Base-by-base conservation (phyloP, 2,888 invertebrate species). In the Sarcophaga subvicina region DNA sequence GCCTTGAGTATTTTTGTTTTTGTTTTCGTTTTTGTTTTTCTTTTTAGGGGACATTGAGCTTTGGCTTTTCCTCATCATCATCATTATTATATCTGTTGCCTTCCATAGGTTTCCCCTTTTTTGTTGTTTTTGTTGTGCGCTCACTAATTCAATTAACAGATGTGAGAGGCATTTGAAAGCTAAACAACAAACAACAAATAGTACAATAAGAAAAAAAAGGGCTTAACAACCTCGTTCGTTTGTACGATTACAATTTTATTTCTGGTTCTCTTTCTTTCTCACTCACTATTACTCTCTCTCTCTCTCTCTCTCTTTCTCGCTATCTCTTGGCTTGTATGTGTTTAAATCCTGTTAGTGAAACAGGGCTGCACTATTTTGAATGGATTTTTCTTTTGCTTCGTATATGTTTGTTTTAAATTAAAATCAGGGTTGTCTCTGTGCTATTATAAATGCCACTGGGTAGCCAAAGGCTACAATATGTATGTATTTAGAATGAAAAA, bases 31-130 rank as follows among this genome's bases (percentile, higher is more conserved):
- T 20, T 54, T 20, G 20, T 87, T 80, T 82, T 54, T 77, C 27
- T 73, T 63, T 83, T 87, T 80, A 80, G 85, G 87, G 91, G 91
- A 91, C 90, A 90, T 90, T 91, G 91, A 90, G 90, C 90, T 88
- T 88, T 87, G 87, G 88, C 86, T 85, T 84, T 87, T 81, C 66
- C 62, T 66, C 54, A 69, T 60, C 66, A 70, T 37, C 37, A 6
- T 81, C 47, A 69, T 83, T 54, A 22, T 63, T 60, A 59, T 59
- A 70, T 67, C 49, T 27, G 54, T 67, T 49, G 75, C 78, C 80
- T 86, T 80, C 80, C 73, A 83, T 84, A 79, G 87, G 83, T 71
- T 83, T 87, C 84, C 83, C 87, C 75, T 84, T 79, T 80, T 49
- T 67, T 49, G 75, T 77, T 80, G 87, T 71, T 87, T 84, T 83